Percentiles rank a stretch among this genome's conserved stretches.
Evolutionary conservation across 2,888 invertebrate genomes (phyloP).

Genomic region (Heliconius ismenius): DNA sequence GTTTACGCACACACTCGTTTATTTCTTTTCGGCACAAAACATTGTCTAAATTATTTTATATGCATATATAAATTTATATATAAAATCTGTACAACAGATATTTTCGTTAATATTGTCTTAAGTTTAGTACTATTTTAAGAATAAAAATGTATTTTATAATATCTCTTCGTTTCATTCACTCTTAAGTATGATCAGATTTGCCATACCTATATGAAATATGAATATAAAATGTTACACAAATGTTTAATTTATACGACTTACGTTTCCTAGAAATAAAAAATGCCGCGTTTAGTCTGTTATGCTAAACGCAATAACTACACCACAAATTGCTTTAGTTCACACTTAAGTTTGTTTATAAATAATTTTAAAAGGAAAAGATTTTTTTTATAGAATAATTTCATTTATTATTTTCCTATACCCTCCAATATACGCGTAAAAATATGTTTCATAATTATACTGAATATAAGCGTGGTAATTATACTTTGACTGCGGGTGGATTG

Average conservation of each 20-base stretch:
- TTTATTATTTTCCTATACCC: not conserved
- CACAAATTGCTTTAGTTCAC: no score
- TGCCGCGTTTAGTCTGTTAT: no score
- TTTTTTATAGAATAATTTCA: not conserved
- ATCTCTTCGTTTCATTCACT: not conserved
- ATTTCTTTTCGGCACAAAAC: conserved; percentile 27
- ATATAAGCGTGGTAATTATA: not conserved
- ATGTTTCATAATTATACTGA: not conserved
- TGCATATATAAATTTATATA: conserved; percentile 20
- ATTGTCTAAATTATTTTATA: conserved; percentile 12
- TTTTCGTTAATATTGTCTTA: conserved; percentile 40
- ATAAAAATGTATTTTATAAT: conserved; percentile 36
- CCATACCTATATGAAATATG: not conserved
- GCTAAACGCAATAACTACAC: no score
- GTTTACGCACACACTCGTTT: conserved; percentile 38
- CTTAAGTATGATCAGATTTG: not conserved
- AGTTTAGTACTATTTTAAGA: conserved; percentile 44
- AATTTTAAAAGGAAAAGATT: not conserved
- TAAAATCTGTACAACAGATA: conserved; percentile 47
- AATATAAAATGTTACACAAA: no score
- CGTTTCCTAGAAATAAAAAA: no score
- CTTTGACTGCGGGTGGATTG: not conserved
- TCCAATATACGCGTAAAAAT: not conserved
- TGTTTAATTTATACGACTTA: no score
- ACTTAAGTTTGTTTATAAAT: no score